phyloP scores from a whole-genome alignment of 2,113 vertebrate species.

The Carassius gibelio region DNA sequence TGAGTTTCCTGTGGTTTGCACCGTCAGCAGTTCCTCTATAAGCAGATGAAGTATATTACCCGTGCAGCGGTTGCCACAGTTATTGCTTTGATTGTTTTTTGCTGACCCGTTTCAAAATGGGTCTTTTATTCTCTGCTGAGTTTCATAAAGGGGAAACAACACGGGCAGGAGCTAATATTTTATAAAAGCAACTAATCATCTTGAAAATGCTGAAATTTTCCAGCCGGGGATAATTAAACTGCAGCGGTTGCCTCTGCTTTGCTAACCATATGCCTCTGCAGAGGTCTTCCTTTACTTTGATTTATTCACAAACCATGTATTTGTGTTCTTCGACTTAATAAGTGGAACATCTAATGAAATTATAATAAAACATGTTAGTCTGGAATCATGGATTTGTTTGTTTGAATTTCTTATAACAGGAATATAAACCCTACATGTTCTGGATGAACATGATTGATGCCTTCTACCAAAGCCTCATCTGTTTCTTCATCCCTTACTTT shows the following conservation, averaged over 20 bases:
- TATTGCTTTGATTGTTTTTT: conserved; percentile 46
- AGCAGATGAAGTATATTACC: conserved; percentile 29
- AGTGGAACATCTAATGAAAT: conserved; percentile 1
- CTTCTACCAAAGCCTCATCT: conserved; percentile 94
- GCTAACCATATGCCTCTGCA: conserved; percentile 19
- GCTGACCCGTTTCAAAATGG: conserved; percentile 19
- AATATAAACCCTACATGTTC: conserved; percentile 93
- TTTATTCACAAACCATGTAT: conserved; percentile 15
- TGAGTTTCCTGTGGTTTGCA: not conserved
- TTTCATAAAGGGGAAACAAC: conserved; percentile 17
- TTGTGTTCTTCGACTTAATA: conserved; percentile 18
- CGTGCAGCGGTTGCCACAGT: conserved; percentile 8
- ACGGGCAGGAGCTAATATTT: conserved; percentile 15
- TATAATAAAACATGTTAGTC: not conserved
- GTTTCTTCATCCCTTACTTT: conserved; percentile 96
- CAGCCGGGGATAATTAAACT: conserved; percentile 35
- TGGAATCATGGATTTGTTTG: not conserved
- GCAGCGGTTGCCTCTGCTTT: conserved; percentile 14
- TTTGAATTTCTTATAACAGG: conserved; percentile 72
- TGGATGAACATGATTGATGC: conserved; percentile 99
- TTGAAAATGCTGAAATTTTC: conserved; percentile 18
- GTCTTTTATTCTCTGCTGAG: conserved; percentile 5
- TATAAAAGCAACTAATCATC: conserved; percentile 41
- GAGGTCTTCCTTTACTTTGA: conserved; percentile 19
- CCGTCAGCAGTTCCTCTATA: conserved; percentile 9